These are phyloP conservation scores for Gymnoscelis rufifasciata DNA, from an alignment of 2,888 invertebrate species.

Conservation along the genomic window DNA sequence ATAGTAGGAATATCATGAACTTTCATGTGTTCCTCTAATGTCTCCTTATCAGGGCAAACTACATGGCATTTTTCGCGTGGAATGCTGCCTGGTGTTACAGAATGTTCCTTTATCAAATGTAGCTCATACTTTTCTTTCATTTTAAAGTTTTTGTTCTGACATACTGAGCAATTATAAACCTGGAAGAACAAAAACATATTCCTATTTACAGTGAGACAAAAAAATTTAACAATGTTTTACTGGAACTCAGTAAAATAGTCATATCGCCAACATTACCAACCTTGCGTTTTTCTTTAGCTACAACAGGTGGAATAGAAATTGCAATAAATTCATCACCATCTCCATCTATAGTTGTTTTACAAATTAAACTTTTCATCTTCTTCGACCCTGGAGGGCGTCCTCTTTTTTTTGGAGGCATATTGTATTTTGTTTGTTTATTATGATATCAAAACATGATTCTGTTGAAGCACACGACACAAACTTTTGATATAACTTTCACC, in stretches of 20 bases:
- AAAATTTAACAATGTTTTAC: too few relatives aligned
- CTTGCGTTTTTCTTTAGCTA: constrained; percentile 13
- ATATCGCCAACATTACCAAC: constrained; percentile 1
- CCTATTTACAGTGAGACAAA: too few relatives aligned
- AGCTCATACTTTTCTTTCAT: constrained; percentile 81
- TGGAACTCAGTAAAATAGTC: too few relatives aligned
- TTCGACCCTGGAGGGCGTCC: constrained; percentile 45
- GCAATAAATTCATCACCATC: constrained; percentile 18
- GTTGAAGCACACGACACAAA: constrained; percentile 15
- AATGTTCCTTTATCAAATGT: constrained; percentile 85
- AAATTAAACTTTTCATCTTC: constrained; percentile 36
- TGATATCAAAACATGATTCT: background rate
- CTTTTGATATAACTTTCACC: constrained; percentile 72
- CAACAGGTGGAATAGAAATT: background rate
- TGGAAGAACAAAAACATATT: constrained; percentile 7
- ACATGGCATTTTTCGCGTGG: constrained; percentile 83
- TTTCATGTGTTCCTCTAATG: constrained; percentile 82
- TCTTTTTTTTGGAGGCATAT: constrained; percentile 61
- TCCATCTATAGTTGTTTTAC: constrained; percentile 22
- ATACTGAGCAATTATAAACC: constrained; percentile 70
- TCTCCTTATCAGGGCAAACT: constrained; percentile 80
- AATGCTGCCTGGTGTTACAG: constrained; percentile 77
- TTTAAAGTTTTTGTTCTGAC: constrained; percentile 84
- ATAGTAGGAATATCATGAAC: constrained; percentile 75
- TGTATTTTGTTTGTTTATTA: constrained; percentile 26